Conservation (phyloP, 2,797 vertebrate genomes). For the Sebastes steindachneri region DNA sequence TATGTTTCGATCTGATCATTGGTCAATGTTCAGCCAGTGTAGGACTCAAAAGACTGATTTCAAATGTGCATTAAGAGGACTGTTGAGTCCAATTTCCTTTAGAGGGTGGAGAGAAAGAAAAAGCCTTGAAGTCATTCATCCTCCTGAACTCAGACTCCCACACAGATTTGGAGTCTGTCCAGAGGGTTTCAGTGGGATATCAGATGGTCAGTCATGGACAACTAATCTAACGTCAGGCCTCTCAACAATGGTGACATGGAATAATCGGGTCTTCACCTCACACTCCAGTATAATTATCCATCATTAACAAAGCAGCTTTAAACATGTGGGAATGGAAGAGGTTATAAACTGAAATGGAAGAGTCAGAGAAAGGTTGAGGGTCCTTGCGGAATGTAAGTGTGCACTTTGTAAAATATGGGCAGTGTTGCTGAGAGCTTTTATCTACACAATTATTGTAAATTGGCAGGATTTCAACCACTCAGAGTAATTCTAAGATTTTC, state of each 20-base stretch:
- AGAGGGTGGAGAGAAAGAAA: not conserved
- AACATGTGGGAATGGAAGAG: slow-evolving; percentile 27
- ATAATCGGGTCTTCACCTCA: slow-evolving; percentile 22
- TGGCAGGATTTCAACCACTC: not conserved
- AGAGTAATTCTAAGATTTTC: not conserved
- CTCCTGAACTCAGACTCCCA: not conserved
- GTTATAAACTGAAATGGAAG: slow-evolving; percentile 13
- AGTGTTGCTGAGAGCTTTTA: slow-evolving; percentile 4
- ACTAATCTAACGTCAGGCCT: slow-evolving; percentile 1
- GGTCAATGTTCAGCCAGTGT: not conserved
- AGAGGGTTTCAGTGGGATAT: not conserved
- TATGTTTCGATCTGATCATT: not conserved
- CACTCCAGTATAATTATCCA: slow-evolving; percentile 48
- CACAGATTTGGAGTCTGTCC: not conserved
- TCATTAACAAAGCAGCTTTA: slow-evolving; percentile 45
- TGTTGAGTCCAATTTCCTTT: not conserved
- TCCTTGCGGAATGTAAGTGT: slow-evolving; percentile 7
- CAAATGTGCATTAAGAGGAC: slow-evolving; percentile 23
- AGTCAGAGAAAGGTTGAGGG: slow-evolving; percentile 41
- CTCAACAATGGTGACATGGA: slow-evolving; percentile 9
- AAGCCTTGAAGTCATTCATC: not conserved
- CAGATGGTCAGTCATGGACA: not conserved
- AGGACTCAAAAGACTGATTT: not conserved
- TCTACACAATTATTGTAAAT: not conserved
- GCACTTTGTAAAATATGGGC: slow-evolving; percentile 14